These are phyloP conservation scores for Acronicta psi DNA, from an alignment of 2,888 invertebrate genomes.

Conservation along the genomic window DNA sequence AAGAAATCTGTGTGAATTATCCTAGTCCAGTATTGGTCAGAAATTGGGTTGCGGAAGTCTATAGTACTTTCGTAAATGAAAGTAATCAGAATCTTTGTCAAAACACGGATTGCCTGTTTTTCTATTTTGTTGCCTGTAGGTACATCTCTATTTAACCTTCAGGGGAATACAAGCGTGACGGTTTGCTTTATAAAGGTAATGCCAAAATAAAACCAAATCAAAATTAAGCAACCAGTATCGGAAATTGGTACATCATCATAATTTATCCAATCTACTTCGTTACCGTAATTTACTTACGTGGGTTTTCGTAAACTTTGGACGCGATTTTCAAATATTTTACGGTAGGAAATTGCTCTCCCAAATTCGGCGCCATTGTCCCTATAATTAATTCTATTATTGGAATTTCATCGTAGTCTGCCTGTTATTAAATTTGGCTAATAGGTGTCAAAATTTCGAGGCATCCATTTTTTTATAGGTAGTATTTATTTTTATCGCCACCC, in stretches of 20 bases:
- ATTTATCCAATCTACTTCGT: conserved; percentile 9
- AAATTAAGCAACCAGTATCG: not conserved
- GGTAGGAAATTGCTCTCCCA: conserved; percentile 4
- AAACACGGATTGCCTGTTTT: no score
- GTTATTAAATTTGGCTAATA: conserved; percentile 2
- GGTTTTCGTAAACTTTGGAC: not conserved
- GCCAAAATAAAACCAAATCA: conserved; percentile 3
- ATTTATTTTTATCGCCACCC: no score
- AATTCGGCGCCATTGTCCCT: conserved; percentile 4
- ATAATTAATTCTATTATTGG: conserved; percentile 34
- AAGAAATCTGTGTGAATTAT: no score
- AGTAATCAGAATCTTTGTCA: no score
- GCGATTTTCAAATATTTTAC: conserved; percentile 8
- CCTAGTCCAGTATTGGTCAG: no score
- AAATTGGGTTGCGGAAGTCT: no score
- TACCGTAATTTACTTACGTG: conserved; percentile 21
- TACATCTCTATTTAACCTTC: no score
- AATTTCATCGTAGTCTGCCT: conserved; percentile 21
- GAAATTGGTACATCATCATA: conserved; percentile 2
- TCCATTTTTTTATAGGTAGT: no score
- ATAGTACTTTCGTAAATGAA: no score
- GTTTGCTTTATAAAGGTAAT: no score
- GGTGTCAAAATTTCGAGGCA: not conserved
- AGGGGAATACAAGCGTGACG: no score
- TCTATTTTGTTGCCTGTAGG: no score